Evolutionary conservation across 2,113 vertebrate species (phyloP).

Genomic region (Trochalopteron elliotii): DNA sequence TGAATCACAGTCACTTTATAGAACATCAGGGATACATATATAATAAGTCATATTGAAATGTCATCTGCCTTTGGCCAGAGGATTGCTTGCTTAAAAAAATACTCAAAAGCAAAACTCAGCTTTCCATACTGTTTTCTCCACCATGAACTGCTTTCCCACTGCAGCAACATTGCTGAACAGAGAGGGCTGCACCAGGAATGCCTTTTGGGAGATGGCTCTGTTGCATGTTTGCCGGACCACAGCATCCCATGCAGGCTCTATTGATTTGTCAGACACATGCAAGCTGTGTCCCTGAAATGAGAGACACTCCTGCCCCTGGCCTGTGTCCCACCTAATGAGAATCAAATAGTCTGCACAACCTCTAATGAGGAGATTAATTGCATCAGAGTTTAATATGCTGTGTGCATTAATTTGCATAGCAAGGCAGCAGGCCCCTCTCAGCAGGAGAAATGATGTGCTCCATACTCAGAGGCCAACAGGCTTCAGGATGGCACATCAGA

Average conservation of each 20-base stretch:
- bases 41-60: constrained; percentile 62
- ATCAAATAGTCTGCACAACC: neutral
- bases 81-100: constrained; percentile 39
- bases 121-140: neutral
- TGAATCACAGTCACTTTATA: constrained; percentile 74
- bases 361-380: neutral
- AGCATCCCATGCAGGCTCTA: neutral
- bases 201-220: neutral
- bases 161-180: neutral
- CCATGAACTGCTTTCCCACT: neutral
- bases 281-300: neutral
- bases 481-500: neutral
- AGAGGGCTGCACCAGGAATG: neutral
- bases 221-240: neutral
- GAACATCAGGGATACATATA: constrained; percentile 59
- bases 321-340: neutral
- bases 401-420: neutral
- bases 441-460: neutral
- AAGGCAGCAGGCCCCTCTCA: neutral
- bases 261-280: neutral
- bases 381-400: neutral
- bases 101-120: constrained; percentile 17
- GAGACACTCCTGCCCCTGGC: neutral
- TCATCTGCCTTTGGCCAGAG: constrained; percentile 46
- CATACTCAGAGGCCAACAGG: neutral